Percentiles rank a stretch among this genome's conserved stretches.
phyloP scores from a whole-genome alignment of 2,113 vertebrate genomes.

The Megalops atlanticus region DNA sequence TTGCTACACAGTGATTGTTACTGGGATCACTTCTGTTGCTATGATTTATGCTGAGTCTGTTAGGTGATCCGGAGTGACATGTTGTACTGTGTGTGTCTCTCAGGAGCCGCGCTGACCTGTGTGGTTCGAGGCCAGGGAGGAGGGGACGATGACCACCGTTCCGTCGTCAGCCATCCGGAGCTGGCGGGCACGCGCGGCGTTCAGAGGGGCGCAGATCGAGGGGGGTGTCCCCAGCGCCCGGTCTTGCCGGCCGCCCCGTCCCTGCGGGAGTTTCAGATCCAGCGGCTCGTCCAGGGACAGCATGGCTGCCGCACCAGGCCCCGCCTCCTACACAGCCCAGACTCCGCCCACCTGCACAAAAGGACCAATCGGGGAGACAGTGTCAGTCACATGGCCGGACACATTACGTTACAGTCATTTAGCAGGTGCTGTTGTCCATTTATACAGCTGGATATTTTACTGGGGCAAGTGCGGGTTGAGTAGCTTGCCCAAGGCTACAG shows the following conservation, averaged over 20 bases:
- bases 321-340: slow-evolving; percentile 9
- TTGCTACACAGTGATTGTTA: too few species aligned
- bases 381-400: slow-evolving; percentile 4
- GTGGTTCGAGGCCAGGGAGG: slow-evolving; percentile 69
- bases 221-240: slow-evolving; percentile 53
- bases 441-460: too few species aligned
- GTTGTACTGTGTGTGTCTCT: too few species aligned
- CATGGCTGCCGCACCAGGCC: slow-evolving; percentile 69
- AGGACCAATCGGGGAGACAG: slow-evolving; percentile 36
- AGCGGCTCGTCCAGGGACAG: slow-evolving; percentile 94
- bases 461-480: too few species aligned
- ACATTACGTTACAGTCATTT: too few species aligned
- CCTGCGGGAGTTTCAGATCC: slow-evolving; percentile 90
- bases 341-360: slow-evolving; percentile 61
- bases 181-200: slow-evolving; percentile 67
- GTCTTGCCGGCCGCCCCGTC: slow-evolving; percentile 73
- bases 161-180: slow-evolving; percentile 75
- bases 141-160: slow-evolving; percentile 71
- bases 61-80: not conserved
- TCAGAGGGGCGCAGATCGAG: slow-evolving; percentile 48
- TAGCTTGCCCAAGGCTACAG: too few species aligned
- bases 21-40: too few species aligned
- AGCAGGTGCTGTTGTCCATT: not conserved
- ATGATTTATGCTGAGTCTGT: too few species aligned
- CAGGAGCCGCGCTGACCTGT: slow-evolving; percentile 67